These are phyloP conservation scores for Heterotis niloticus DNA, from an alignment of 2,113 vertebrate species.

Conservation along the genomic window DNA sequence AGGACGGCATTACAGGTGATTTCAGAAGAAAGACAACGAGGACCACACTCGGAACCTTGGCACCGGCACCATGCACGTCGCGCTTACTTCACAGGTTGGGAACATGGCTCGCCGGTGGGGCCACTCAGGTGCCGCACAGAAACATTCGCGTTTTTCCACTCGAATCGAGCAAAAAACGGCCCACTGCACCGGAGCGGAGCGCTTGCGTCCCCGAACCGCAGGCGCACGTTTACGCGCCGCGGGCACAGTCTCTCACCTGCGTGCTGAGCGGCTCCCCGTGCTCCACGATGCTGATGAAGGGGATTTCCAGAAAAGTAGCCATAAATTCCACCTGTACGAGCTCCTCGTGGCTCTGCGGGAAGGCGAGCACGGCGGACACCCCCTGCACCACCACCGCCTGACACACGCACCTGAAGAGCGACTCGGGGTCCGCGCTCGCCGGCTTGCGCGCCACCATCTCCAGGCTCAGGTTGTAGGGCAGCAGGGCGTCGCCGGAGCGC, in stretches of 20 bases:
- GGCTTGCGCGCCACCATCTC: constrained; percentile 63
- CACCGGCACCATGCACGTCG: too few relatives aligned
- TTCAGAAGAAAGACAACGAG: too few relatives aligned
- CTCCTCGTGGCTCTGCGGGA: constrained; percentile 78
- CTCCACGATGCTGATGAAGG: constrained; percentile 78
- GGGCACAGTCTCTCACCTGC: constrained; percentile 74
- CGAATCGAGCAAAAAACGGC: background rate
- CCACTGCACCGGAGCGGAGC: too few relatives aligned
- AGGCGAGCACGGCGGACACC: constrained; percentile 75
- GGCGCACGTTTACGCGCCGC: too few relatives aligned
- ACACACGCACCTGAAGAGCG: constrained; percentile 73
- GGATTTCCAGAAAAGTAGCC: constrained; percentile 74
- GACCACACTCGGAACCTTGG: too few relatives aligned
- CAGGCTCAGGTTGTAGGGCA: constrained; percentile 76
- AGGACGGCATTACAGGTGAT: too few relatives aligned
- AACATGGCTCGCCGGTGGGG: too few relatives aligned
- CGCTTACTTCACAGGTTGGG: too few relatives aligned
- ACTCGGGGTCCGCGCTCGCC: constrained; percentile 68
- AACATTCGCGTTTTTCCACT: too few relatives aligned
- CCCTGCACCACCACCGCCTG: constrained; percentile 70
- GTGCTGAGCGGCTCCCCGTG: constrained; percentile 66
- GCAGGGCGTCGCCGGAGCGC: constrained; percentile 52
- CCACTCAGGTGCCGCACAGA: too few relatives aligned
- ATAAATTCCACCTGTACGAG: constrained; percentile 82
- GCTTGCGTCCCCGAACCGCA: too few relatives aligned